Evolutionary conservation across 2,797 vertebrate species (phyloP).

Genomic region (Avahi laniger): DNA sequence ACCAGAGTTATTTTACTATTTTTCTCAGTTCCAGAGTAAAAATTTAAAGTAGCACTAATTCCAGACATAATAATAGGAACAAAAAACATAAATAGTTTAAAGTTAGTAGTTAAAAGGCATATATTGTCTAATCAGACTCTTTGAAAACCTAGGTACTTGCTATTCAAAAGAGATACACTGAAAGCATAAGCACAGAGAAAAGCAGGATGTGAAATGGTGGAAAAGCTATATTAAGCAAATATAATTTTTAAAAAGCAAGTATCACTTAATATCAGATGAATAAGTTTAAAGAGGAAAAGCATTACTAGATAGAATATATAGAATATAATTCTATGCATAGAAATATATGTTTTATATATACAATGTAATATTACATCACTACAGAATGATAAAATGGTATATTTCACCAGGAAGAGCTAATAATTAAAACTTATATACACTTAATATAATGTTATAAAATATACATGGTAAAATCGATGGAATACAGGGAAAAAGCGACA

Average conservation of each 20-base stretch:
- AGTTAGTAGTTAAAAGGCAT: not conserved
- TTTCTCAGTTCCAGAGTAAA: not conserved
- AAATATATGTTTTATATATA: not conserved
- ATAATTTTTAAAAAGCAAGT: not conserved
- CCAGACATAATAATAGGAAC: not conserved
- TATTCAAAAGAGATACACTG: conserved; percentile 13
- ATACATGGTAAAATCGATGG: not conserved
- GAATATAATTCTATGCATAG: not conserved
- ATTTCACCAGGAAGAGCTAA: not conserved
- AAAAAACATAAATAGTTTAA: conserved; percentile 11
- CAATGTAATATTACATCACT: not conserved
- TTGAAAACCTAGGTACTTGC: not conserved
- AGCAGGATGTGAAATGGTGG: not conserved
- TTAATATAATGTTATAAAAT: not conserved
- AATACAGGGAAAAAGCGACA: not conserved
- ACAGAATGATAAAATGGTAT: not conserved
- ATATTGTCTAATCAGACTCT: not conserved
- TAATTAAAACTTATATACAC: not conserved
- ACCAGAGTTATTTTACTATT: conserved; percentile 3
- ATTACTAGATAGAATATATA: not conserved
- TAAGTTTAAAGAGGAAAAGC: not conserved
- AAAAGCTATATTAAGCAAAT: not conserved
- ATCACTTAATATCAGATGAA: not conserved
- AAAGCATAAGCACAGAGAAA: not conserved
- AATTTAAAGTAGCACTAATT: not conserved